Evolutionary conservation across 2,797 vertebrate species (phyloP), one percentile per base, ranked within the genome.

Genomic region (Tenualosa thibaudeaui): DNA sequence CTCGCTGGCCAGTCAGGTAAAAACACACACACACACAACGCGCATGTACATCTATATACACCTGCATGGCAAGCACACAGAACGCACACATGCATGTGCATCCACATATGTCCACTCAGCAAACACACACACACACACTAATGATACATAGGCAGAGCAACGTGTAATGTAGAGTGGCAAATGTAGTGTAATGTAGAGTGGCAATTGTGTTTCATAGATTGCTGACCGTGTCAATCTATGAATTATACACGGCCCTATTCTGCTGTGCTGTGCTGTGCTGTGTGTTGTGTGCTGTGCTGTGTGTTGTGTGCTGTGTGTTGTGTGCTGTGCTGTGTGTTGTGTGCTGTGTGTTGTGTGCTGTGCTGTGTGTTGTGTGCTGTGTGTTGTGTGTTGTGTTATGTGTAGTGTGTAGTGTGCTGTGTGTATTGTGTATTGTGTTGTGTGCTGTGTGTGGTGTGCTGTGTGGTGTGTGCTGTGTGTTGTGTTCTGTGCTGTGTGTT

Each of bases 1-100:
- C 86, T 99, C 98, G 82, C 94, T 99, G 86, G 98, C 98, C 19
- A 99, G 98, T 91, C 98, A 99, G 98, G 98, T 99, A 93, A 51
- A 53, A 51, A 81, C 65, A 87, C 89, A 86, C 50, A 15, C 84
- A 86, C 81, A 71, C 81, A 85, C 62, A 26, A 24, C 10, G 6
- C 7, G 31, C 62, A 68, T n/a, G 31, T 24, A 68, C 62, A 68
- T n/a, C 31, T 31, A 56, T 54, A 88, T 51, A 81, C 46, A 26
- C 51, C 15, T 83, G 51, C 17, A 13, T 13, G 19, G 46, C 17
- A 50, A 54, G 75, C 65, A 87, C 89, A 86, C 50, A 15, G 83
- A 60, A 71, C 81, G 82, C 62, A 68, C 62, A 88, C 53, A 82
- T n/a, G 24, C 22, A 0, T 10, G 24, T n/a, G 5, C 46, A 26